Percentiles rank a stretch among this genome's conserved stretches.
Evolutionary conservation across 2,113 vertebrate species (phyloP).

Genomic region (Vidua chalybeata): DNA sequence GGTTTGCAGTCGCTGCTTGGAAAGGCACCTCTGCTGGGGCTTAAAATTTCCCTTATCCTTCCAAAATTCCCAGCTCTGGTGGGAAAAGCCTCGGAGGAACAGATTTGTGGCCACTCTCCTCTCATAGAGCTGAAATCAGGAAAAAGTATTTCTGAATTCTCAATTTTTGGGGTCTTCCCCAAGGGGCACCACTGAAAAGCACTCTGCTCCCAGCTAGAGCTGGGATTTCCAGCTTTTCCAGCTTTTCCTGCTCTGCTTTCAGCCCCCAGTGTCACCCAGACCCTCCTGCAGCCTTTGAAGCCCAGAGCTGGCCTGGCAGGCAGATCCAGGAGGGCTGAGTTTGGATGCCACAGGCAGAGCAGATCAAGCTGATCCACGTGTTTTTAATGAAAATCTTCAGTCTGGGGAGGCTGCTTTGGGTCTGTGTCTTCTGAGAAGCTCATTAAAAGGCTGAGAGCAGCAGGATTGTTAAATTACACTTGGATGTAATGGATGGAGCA

Average conservation of each 20-base stretch:
- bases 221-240: background rate
- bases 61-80: background rate
- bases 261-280: background rate
- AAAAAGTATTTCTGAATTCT: background rate
- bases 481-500: background rate
- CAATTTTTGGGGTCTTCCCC: background rate
- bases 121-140: rapidly evolving
- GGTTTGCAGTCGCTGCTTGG: background rate
- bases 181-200: background rate
- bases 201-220: background rate
- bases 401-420: background rate
- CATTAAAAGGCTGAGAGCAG: slow-evolving; percentile 13
- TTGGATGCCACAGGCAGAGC: background rate
- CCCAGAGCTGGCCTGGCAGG: background rate
- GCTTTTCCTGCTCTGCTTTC: background rate
- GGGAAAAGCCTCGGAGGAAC: background rate
- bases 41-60: background rate
- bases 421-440: background rate
- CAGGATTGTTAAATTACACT: slow-evolving; percentile 17
- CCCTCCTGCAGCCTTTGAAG: background rate
- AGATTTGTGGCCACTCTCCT: background rate
- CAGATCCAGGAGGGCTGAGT: background rate
- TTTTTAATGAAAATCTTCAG: slow-evolving; percentile 24
- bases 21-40: background rate
- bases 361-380: background rate